Base-by-base conservation (phyloP, 2,113 vertebrate species). In the Lepus europaeus region DNA sequence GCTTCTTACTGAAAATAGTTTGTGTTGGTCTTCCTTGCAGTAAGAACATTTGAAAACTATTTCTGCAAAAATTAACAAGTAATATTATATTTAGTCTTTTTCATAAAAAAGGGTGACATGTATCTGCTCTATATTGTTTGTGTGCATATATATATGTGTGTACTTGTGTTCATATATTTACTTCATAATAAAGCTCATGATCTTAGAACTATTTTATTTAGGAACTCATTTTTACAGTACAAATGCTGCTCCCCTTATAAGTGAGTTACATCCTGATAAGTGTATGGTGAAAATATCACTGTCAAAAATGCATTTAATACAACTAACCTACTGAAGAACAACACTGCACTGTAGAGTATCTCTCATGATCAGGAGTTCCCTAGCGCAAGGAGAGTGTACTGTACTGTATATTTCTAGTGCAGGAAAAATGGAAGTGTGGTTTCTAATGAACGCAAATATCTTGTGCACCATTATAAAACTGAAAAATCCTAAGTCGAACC, bases 51-150 rank as follows among this genome's bases (percentile, higher is more conserved):
- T 84, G 29, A 91, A 87, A 89, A n/a, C 1, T 33, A 45, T 49
- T 77, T 74, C 39, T 72, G 8, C 2, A 64, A 72, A 69, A 87
- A 51, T 20, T 17, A 10, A 39, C 6, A 49, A 68, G 74, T 69
- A 51, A 49, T 45, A 89, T 70, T 72, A 9, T 16, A 76, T 76
- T 92, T 73, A 59, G 36, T 36, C 25, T 27, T 92, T 97, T 87
- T 61, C 31, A 78, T 69, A 91, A 66, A 90, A 74, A 14, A 51
- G 22, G 8, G 36, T 80, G 11, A 39, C 56, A 59, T 59, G 19
- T 20, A 59, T 17, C 14, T 59, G 19, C 19, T 73, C 63, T 2
- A 29, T 56, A 72, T 16, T 45, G 6, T 45, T 59, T 59, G 56
- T 12, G 6, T 51, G 76, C 13, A 68, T 36, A 61, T 72, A 59